phyloP scores from a whole-genome alignment of 2,797 vertebrate species.

The Pipistrellus kuhlii region DNA sequence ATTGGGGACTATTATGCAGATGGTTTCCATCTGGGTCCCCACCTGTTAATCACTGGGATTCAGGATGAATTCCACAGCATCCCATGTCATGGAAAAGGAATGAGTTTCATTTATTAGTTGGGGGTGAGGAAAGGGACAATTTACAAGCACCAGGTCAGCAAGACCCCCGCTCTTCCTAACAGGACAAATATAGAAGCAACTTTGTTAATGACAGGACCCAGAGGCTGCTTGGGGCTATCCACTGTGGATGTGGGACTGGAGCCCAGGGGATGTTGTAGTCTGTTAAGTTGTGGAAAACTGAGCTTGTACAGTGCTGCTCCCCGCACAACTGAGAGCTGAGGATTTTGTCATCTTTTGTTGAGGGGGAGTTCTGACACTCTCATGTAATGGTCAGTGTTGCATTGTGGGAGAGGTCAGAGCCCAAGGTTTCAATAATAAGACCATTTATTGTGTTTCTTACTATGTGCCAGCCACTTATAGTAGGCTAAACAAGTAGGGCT shows the following conservation, averaged over 20 bases:
- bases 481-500: neutral
- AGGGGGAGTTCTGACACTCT: neutral
- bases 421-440: neutral
- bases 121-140: neutral
- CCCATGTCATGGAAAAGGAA: neutral
- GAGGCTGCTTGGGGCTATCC: neutral
- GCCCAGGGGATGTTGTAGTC: neutral
- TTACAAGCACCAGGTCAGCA: neutral
- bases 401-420: neutral
- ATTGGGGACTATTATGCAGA: neutral
- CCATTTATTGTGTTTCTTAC: neutral
- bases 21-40: neutral
- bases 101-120: neutral
- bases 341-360: neutral
- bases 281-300: neutral
- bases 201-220: neutral
- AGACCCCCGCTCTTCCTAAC: neutral
- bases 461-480: rapidly evolving
- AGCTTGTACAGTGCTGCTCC: neutral
- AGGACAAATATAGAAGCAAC: neutral
- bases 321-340: neutral
- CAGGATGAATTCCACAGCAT: neutral
- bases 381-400: neutral
- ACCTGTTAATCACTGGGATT: neutral
- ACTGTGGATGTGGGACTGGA: neutral